phyloP scores from a whole-genome alignment of 1,140 invertebrate genomes.

The Pinna nobilis region DNA sequence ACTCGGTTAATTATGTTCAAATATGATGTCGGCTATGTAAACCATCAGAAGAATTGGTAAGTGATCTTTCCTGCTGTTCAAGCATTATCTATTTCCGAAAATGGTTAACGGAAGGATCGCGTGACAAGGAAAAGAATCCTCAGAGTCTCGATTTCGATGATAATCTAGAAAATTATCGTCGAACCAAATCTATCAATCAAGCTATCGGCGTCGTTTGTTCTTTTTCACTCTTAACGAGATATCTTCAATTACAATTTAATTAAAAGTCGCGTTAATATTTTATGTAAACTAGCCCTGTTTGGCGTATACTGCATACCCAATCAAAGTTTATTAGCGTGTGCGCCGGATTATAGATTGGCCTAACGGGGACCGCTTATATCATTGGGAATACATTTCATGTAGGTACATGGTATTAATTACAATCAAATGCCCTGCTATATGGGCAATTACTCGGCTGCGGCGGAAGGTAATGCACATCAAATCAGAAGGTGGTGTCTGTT shows the following conservation, averaged over 20 bases:
- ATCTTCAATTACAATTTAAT: constrained; percentile 51
- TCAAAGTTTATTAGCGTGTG: constrained; percentile 38
- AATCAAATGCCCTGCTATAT: constrained; percentile 42
- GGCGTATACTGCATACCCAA: constrained; percentile 29
- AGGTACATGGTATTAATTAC: constrained; percentile 45
- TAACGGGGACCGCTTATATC: constrained; percentile 39
- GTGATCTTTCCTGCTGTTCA: background rate
- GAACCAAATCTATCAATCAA: background rate
- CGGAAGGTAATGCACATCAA: constrained; percentile 43
- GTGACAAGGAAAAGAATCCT: background rate
- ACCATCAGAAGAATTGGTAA: background rate
- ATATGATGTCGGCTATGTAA: background rate
- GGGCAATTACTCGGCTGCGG: constrained; percentile 39
- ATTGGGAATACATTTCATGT: constrained; percentile 42
- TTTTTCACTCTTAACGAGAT: constrained; percentile 24
- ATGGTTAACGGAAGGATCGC: no score
- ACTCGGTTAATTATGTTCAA: background rate
- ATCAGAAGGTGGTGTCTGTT: constrained; percentile 25
- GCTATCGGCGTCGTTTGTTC: background rate
- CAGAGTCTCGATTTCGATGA: background rate
- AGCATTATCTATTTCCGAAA: background rate
- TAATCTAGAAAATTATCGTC: background rate
- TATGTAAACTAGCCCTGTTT: constrained; percentile 38
- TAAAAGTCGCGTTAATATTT: constrained; percentile 49
- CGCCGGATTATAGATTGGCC: constrained; percentile 31